These are phyloP conservation scores for Seriola rivoliana DNA, from an alignment of 2,113 vertebrate genomes.

Conservation along the genomic window DNA sequence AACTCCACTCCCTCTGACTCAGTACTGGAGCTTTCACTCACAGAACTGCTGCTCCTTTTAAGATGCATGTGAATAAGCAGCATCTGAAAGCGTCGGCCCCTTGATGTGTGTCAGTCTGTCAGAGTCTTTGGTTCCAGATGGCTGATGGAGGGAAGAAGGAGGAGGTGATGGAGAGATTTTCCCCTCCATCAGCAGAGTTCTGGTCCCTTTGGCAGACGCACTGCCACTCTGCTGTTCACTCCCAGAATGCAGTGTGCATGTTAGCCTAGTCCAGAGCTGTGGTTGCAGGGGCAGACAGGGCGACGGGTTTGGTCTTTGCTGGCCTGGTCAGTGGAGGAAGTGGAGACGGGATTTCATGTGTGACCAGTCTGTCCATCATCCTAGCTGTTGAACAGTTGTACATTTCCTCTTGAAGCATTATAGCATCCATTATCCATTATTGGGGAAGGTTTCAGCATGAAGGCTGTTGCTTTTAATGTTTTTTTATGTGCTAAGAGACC, in stretches of 20 bases:
- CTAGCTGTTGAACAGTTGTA: conserved; percentile 16
- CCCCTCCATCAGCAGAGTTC: conserved; percentile 76
- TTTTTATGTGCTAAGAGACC: neutral
- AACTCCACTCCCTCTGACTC: conserved; percentile 23
- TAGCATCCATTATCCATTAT: too few species aligned
- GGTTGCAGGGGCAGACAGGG: conserved; percentile 69
- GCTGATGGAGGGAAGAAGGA: conserved; percentile 45
- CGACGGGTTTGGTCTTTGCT: conserved; percentile 53
- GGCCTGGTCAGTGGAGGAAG: conserved; percentile 41
- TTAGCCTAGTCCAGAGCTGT: conserved; percentile 60
- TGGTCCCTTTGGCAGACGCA: conserved; percentile 62
- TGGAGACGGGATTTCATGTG: conserved; percentile 29
- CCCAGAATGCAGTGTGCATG: conserved; percentile 36
- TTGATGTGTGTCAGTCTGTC: conserved; percentile 70
- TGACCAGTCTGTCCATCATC: conserved; percentile 28
- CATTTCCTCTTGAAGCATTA: conserved; percentile 18
- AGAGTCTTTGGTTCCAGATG: conserved; percentile 56
- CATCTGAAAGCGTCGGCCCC: conserved; percentile 33
- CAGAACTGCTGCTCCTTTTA: conserved; percentile 35
- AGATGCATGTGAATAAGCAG: conserved; percentile 34
- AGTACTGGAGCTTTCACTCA: neutral
- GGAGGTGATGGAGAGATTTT: conserved; percentile 51
- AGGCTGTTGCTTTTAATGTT: neutral
- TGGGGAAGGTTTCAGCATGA: too few species aligned
- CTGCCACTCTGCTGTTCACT: conserved; percentile 53